Evolutionary conservation across 2,888 invertebrate species (phyloP), one percentile per base, ranked within the genome.

Genomic region (Tipula vernalis): DNA sequence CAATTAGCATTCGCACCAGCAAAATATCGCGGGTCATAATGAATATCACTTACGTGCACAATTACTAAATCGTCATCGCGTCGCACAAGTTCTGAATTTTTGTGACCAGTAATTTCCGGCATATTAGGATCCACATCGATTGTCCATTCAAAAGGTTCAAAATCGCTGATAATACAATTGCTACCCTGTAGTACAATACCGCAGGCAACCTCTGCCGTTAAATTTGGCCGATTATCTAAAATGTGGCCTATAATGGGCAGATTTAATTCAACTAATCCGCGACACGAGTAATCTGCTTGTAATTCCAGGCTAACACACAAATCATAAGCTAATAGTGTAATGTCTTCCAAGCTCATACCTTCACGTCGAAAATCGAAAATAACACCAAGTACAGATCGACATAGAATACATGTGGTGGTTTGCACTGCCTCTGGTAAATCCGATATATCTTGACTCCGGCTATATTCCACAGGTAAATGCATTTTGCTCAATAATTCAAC

Each of bases 21-120:
- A 88, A 93, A 92, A 89, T 98, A 98, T 1, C 93, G 89, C 0
- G 95, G 94, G 90, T 98, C 97, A 86, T 95, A 94, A 90, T 98
- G 98, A 39, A 96, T 93, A 89, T 98, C 91, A 8, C 89, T 89
- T 18, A 91, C 87, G 36, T 91, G 91, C 6, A 91, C 89, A 57
- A 91, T 89, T 36, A 44, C 87, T n/a, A 89, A 85, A 83, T 88
- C 88, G 0, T 87, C 88, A 0, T 87, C 87, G 47, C 88, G 89
- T 51, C 86, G 51, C n/a, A 86, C 87, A 12, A 86, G 15, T 8
- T 86, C 36, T 0, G 57, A 10, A 83, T 83, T 41, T 44, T 83
- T 86, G 44, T 86, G 86, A 13, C 86, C 51, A 1, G 87, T 89
- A 2, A 89, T 85, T 0, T 86, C 15, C 2, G 87, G 51, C 0